phyloP scores from a whole-genome alignment of 1,140 invertebrate species.

The Linepithema humile region DNA sequence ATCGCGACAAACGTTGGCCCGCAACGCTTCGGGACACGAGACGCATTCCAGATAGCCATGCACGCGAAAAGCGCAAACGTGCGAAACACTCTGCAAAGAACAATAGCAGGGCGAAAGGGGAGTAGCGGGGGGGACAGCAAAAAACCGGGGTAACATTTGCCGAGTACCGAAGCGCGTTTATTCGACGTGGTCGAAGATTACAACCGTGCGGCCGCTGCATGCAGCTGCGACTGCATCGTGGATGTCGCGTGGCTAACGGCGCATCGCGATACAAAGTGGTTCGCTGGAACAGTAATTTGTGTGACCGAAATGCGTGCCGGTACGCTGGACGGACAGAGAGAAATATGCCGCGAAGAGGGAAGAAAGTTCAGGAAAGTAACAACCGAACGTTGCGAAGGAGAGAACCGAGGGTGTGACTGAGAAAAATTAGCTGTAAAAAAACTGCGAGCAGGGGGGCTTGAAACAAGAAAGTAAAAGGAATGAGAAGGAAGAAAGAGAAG shows the following conservation, averaged over 20 bases:
- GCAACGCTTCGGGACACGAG: constrained; percentile 21
- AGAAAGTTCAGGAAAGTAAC: neutral
- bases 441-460: neutral
- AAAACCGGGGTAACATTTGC: constrained; percentile 34
- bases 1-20: constrained; percentile 42
- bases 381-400: constrained; percentile 10
- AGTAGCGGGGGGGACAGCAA: neutral
- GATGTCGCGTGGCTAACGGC: neutral
- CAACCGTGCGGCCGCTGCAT: neutral
- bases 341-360: constrained; percentile 8
- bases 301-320: constrained; percentile 22
- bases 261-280: constrained; percentile 32
- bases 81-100: constrained; percentile 41
- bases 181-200: constrained; percentile 53
- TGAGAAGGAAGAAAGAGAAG: neutral
- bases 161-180: constrained; percentile 13
- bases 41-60: constrained; percentile 49
- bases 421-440: constrained; percentile 32
- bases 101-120: constrained; percentile 17
- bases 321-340: constrained; percentile 17
- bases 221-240: neutral
- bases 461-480: constrained; percentile 10
- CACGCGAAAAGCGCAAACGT: constrained; percentile 49
- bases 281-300: constrained; percentile 44
- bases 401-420: constrained; percentile 40